These are phyloP conservation scores for Xiphophorus birchmanni DNA, from an alignment of 2,797 vertebrate genomes.

Conservation along the genomic window DNA sequence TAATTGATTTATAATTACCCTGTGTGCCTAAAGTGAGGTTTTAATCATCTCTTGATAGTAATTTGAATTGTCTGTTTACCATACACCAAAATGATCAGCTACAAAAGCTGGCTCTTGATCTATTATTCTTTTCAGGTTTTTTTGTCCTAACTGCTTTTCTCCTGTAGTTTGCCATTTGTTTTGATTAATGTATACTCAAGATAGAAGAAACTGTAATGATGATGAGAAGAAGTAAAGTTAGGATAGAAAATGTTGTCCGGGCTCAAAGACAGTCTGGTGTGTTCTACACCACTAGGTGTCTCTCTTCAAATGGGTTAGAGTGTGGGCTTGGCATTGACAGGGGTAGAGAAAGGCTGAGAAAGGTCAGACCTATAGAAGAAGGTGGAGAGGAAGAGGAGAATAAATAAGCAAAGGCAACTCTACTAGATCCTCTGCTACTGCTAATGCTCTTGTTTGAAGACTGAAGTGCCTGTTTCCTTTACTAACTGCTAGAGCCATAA, in stretches of 20 bases:
- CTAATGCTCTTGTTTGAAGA: slow-evolving; percentile 50
- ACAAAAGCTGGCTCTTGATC: slow-evolving; percentile 60
- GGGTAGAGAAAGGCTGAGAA: slow-evolving; percentile 48
- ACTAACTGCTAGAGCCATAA: slow-evolving; percentile 18
- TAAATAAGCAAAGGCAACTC: slow-evolving; percentile 33
- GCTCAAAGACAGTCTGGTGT: slow-evolving; percentile 17
- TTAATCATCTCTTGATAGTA: slow-evolving; percentile 69
- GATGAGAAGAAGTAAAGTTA: slow-evolving; percentile 40
- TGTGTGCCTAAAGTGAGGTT: slow-evolving; percentile 52
- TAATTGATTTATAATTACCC: slow-evolving; percentile 75
- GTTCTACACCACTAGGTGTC: slow-evolving; percentile 74
- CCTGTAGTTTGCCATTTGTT: slow-evolving; percentile 55
- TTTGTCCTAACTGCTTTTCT: slow-evolving; percentile 14
- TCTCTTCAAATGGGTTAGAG: slow-evolving; percentile 67
- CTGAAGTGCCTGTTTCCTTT: slow-evolving; percentile 29
- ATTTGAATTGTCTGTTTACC: slow-evolving; percentile 44
- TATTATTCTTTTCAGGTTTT: slow-evolving; percentile 55
- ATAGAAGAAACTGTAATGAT: slow-evolving; percentile 25
- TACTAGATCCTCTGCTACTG: slow-evolving; percentile 27
- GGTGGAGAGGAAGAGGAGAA: neutral
- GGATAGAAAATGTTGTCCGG: slow-evolving; percentile 21
- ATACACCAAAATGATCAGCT: slow-evolving; percentile 49
- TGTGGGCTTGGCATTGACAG: slow-evolving; percentile 22
- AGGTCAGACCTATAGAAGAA: slow-evolving; percentile 56
- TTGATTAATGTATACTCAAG: slow-evolving; percentile 64